Evolutionary conservation across 1,140 invertebrate genomes (phyloP), one percentile per base, ranked within the genome.

Genomic region (Aleiodes sp.): DNA sequence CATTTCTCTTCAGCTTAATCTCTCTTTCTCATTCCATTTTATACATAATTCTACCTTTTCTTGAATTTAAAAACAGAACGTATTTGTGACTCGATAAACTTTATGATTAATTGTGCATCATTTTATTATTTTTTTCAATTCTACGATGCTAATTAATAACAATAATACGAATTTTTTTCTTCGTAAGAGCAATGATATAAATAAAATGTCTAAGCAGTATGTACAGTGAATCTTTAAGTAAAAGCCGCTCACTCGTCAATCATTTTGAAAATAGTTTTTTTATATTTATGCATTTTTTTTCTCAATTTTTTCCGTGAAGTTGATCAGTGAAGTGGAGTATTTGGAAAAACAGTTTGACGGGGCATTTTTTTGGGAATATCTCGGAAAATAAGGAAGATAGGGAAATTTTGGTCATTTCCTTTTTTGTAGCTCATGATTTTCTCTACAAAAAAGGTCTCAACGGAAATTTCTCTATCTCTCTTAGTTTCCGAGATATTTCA

Each of bases 181-280:
- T 80, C 72, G 76, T 82, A 79, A 80, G 24, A 84, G 83, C 79
- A 80, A 82, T 72, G 72, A 75, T 83, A 85, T 86, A 85, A 84
- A 86, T 85, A 85, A 84, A 84, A 28, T 85, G 82, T 82, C 76
- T 78, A 85, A 84, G 82, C 81, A 75, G 70, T 85, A 84, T 84
- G 75, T 84, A 86, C 81, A 85, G 65, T 80, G 68, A 71, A 71
- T 69, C 57, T 79, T 84, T 84, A 86, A 86, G 82, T 84, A 86
- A 82, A 84, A 82, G 82, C 83, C 82, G 84, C 82, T 79, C 78
- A 71, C 70, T 76, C 60, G 72, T 61, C 16, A 64, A 31, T 24
- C 57, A 37, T 46, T 59, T 56, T 71, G 37, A 2, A 21, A 61
- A 41, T 68, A 35, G 12, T n/a, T n/a, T n/a, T n/a, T n/a, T n/a